These are phyloP conservation scores for Pyralis farinalis DNA, from an alignment of 2,888 invertebrate genomes.

Conservation along the genomic window DNA sequence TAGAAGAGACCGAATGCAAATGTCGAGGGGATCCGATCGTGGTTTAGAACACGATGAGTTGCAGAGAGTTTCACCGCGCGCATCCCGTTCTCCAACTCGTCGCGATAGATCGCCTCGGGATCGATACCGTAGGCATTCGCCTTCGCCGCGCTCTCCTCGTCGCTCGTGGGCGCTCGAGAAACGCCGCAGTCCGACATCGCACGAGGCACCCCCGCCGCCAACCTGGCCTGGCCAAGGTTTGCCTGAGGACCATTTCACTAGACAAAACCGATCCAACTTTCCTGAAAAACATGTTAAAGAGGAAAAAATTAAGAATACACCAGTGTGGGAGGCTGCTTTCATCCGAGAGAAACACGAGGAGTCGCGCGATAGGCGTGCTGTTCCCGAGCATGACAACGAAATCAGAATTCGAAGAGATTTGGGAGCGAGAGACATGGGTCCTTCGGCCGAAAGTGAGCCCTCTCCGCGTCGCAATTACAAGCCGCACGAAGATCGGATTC, in stretches of 20 bases:
- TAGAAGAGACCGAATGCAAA: conserved; percentile 35
- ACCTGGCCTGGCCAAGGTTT: conserved; percentile 51
- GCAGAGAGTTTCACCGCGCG: conserved; percentile 30
- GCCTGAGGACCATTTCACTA: conserved; percentile 22
- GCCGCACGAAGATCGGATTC: neutral
- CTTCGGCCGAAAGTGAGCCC: conserved; percentile 11
- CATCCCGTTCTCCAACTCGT: conserved; percentile 51
- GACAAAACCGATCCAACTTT: conserved; percentile 22
- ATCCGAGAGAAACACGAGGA: conserved; percentile 23
- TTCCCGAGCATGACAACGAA: conserved; percentile 8
- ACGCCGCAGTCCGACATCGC: conserved; percentile 48
- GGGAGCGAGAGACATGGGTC: conserved; percentile 5
- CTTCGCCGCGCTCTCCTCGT: conserved; percentile 57
- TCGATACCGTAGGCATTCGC: conserved; percentile 53
- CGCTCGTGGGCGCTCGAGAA: conserved; percentile 71
- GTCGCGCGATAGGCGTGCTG: conserved; percentile 11
- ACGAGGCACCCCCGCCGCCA: conserved; percentile 60
- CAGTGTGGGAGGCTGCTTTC: conserved; percentile 29
- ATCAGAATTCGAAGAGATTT: conserved; percentile 18
- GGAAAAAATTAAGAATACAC: neutral
- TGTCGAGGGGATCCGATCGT: conserved; percentile 28
- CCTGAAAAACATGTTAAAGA: conserved; percentile 22
- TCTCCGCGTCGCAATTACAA: conserved; percentile 17
- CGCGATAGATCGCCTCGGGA: conserved; percentile 57
- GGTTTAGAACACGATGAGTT: conserved; percentile 19